A percentile compares a stretch with the other conserved stretches of the same genome.
Evolutionary conservation across 2,888 invertebrate genomes (phyloP).

Genomic region (Agrochola lychnidis): DNA sequence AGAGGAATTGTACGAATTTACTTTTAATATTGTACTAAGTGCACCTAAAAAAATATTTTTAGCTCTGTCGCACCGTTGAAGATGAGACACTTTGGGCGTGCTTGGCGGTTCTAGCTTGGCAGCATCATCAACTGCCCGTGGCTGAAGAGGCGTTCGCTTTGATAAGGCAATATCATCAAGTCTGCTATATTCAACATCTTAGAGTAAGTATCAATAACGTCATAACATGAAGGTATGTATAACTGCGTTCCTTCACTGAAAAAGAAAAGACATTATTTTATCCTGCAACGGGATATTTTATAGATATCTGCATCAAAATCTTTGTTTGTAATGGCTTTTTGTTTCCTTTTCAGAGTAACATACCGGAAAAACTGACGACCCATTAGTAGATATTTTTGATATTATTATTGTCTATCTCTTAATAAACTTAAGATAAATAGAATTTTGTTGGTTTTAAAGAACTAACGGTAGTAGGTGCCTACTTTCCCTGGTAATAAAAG

Average conservation of each 20-base stretch:
- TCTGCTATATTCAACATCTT: constrained; percentile 95
- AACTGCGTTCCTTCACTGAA: neutral
- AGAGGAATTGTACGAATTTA: neutral
- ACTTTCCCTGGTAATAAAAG: neutral
- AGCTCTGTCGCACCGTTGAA: constrained; percentile 89
- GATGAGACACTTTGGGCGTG: constrained; percentile 97
- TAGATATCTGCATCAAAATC: neutral
- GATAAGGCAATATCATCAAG: constrained; percentile 92
- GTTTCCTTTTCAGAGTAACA: constrained; percentile 81
- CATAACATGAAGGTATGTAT: too few relatives aligned
- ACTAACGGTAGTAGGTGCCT: neutral
- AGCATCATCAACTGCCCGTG: constrained; percentile 95
- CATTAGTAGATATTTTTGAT: constrained; percentile 2
- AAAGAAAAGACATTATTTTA: neutral
- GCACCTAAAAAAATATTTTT: constrained; percentile 20
- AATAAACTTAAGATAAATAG: neutral
- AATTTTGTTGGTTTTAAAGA: constrained; percentile 1
- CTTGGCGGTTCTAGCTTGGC: constrained; percentile 97
- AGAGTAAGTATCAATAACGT: constrained; percentile 89
- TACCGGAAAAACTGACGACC: constrained; percentile 77
- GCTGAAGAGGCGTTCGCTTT: constrained; percentile 98
- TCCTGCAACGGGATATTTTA: neutral
- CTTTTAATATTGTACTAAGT: neutral
- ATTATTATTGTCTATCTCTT: neutral
- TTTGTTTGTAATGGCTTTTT: constrained; percentile 3